Percentiles rank a stretch among this genome's conserved stretches.
phyloP scores from a whole-genome alignment of 2,888 invertebrate species.

The Sphinx pinastri region DNA sequence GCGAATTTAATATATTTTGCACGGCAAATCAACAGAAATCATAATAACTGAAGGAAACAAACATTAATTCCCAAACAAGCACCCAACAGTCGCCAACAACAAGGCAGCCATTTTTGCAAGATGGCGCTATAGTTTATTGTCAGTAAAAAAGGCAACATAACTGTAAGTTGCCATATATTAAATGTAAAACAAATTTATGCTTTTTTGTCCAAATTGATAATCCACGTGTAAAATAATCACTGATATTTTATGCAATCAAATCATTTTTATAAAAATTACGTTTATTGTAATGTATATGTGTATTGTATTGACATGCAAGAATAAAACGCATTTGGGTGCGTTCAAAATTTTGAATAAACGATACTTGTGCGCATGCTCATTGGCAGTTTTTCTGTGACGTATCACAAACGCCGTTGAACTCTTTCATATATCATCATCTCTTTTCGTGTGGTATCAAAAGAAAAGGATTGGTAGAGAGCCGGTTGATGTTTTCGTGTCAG shows the following conservation, averaged over 20 bases:
- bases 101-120: constrained; percentile 79
- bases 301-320: constrained; percentile 31
- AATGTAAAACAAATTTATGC: not conserved
- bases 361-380: constrained; percentile 75
- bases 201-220: not conserved
- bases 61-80: constrained; percentile 78
- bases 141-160: constrained; percentile 20
- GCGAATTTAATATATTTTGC: constrained; percentile 52
- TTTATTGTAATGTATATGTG: not conserved
- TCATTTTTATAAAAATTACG: not conserved
- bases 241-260: not conserved
- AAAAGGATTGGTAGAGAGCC: constrained; percentile 79
- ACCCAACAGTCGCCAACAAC: constrained; percentile 81
- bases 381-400: constrained; percentile 75
- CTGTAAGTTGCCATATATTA: not conserved
- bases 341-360: constrained; percentile 57
- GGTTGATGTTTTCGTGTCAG: constrained; percentile 84
- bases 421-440: constrained; percentile 73
- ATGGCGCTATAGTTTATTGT: constrained; percentile 54
- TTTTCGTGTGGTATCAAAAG: constrained; percentile 63
- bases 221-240: not conserved
- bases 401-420: constrained; percentile 67
- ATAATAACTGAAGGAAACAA: constrained; percentile 72
- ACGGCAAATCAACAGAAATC: constrained; percentile 56
- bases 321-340: constrained; percentile 57